A percentile compares a stretch with the other conserved stretches of the same genome.
phyloP scores from a whole-genome alignment of 2,888 invertebrate species.

The Dicycla oo region DNA sequence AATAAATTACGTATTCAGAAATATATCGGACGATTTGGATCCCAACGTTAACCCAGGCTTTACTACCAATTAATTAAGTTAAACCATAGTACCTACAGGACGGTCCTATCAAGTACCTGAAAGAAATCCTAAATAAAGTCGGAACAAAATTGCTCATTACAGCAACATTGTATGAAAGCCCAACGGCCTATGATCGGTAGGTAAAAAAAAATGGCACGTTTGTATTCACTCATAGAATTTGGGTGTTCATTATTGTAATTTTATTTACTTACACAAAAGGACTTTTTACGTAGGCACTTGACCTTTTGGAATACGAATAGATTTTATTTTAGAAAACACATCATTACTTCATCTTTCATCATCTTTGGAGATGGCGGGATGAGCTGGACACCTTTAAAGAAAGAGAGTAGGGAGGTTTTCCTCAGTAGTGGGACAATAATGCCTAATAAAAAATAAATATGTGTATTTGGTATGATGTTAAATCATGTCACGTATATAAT shows the following conservation, averaged over 20 bases:
- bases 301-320: background rate
- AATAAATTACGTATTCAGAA: slow-evolving; percentile 1
- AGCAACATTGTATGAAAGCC: background rate
- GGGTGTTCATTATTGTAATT: slow-evolving; percentile 14
- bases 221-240: background rate
- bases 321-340: background rate
- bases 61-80: slow-evolving; percentile 15
- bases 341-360: no score
- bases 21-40: background rate
- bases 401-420: no score
- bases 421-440: no score
- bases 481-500: background rate
- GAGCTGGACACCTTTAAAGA: no score
- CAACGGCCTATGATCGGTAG: background rate
- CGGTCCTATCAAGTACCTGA: background rate
- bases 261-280: background rate
- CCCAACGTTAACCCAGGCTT: background rate
- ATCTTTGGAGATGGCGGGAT: no score
- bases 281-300: background rate
- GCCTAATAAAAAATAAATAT: no score
- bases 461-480: no score
- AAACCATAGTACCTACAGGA: background rate
- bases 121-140: slow-evolving; percentile 7
- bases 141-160: background rate
- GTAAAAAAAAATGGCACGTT: slow-evolving; percentile 7